Conservation (phyloP, 2,797 vertebrate genomes). For the Danio choprae region DNA sequence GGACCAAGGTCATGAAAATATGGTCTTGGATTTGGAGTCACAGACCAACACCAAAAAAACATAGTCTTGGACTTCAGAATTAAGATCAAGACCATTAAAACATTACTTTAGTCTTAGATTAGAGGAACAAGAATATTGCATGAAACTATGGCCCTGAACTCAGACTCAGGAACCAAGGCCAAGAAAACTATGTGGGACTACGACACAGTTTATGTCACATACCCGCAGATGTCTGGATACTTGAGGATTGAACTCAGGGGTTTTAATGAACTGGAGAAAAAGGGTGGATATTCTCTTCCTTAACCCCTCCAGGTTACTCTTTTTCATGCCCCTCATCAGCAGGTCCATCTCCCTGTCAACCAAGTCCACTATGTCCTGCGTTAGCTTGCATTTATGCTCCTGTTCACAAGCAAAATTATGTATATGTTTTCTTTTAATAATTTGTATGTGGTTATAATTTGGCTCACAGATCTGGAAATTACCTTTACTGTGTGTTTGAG, state of each 20-base stretch:
- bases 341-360: constrained; percentile 91
- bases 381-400: constrained; percentile 89
- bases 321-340: constrained; percentile 80
- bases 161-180: too few species aligned
- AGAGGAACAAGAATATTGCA: background rate
- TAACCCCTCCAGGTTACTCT: constrained; percentile 84
- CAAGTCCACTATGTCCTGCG: constrained; percentile 85
- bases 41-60: background rate
- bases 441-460: background rate
- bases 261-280: constrained; percentile 92
- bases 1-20: background rate
- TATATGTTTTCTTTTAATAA: too few species aligned
- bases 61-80: background rate
- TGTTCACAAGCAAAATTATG: constrained; percentile 57
- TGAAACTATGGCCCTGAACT: background rate
- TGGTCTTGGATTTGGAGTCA: too few species aligned
- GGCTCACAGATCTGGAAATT: constrained; percentile 20
- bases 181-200: too few species aligned
- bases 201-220: constrained; percentile 51
- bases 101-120: background rate
- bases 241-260: constrained; percentile 88
- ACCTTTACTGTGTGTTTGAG: constrained; percentile 89
- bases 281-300: constrained; percentile 90
- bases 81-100: background rate
- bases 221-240: constrained; percentile 85